Evolutionary conservation across 2,797 vertebrate genomes (phyloP), one percentile per base, ranked within the genome.

Genomic region (Pteropus rufus): DNA sequence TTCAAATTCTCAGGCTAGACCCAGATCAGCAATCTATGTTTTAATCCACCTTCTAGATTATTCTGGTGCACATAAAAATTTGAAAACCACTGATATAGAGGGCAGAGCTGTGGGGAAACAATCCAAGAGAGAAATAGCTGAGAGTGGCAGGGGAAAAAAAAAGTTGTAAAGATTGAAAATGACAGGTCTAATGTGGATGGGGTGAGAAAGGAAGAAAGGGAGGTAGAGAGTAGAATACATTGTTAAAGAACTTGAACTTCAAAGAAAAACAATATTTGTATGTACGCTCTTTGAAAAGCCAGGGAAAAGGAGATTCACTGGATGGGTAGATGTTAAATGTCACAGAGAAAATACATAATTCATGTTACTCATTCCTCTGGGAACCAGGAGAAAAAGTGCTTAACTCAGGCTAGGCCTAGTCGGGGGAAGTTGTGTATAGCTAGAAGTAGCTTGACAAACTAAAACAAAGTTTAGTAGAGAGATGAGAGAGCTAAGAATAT

Each of bases 381-480:
- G 75, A 65, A 10, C 34, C n/a, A 70, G 89, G 95, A 96, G 75
- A 86, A 94, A 92, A 91, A 21, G 23, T 90, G 12, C 54, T 93
- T 87, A 77, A 18, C 60, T 96, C 70, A 94, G 46, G 60, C 44
- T 89, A 60, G 58, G 49, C 46, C 82, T 94, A 67, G 39, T 70
- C 10, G 49, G 24, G 46, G 56, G 58, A 29, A 54, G 67, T 86
- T 89, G 7, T 77, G 21, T 96, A 54, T 83, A 92, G 39, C 26
- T 90, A 73, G 39, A 80, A 82, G 6, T 44, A 90, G 58, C 31
- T 76, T 80, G 60, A 85, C 14, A 76, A 94, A 81, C n/a, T 85
- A 76, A 77, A 86, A 36, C 77, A 60, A 91, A 85, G 39, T 88
- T 96, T 49, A 69, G 64, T 85, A 36, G 62, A 39, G 24, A 88